Conservation (phyloP, 2,113 vertebrate species). For the Apistogramma diplotaenia region DNA sequence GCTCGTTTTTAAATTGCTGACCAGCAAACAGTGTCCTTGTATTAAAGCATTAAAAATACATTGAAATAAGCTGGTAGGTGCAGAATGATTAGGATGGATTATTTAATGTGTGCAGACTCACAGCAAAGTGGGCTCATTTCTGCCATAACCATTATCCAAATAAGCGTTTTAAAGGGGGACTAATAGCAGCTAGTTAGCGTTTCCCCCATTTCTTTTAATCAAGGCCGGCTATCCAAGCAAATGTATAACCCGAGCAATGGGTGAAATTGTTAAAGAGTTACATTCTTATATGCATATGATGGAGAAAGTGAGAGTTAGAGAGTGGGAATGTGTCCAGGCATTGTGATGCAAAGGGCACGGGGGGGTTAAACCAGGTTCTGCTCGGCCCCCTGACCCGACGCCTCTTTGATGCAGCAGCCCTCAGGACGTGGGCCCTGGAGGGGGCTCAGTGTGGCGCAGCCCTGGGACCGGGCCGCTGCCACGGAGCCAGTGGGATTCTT, state of each 20-base stretch:
- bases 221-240: background rate
- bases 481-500: slow-evolving; percentile 57
- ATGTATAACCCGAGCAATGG: background rate
- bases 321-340: slow-evolving; percentile 62
- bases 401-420: slow-evolving; percentile 69
- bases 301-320: slow-evolving; percentile 65
- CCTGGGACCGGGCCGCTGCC: slow-evolving; percentile 50
- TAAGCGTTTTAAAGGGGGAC: background rate
- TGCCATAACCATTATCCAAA: background rate
- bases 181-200: background rate
- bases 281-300: slow-evolving; percentile 70
- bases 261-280: slow-evolving; percentile 35
- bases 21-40: background rate
- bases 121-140: background rate
- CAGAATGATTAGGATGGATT: background rate
- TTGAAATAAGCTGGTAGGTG: background rate
- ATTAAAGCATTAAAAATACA: background rate
- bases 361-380: slow-evolving; percentile 66
- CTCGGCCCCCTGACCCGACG: slow-evolving; percentile 52
- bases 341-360: slow-evolving; percentile 72
- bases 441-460: slow-evolving; percentile 40
- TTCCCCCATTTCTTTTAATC: background rate
- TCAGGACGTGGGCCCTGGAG: slow-evolving; percentile 36
- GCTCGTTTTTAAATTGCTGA: background rate
- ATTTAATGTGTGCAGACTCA: background rate